Percentiles rank a stretch among this genome's conserved stretches.
Evolutionary conservation across 92 coral and sea anemone genomes (phyloP).

Genomic region (Montipora capitata): DNA sequence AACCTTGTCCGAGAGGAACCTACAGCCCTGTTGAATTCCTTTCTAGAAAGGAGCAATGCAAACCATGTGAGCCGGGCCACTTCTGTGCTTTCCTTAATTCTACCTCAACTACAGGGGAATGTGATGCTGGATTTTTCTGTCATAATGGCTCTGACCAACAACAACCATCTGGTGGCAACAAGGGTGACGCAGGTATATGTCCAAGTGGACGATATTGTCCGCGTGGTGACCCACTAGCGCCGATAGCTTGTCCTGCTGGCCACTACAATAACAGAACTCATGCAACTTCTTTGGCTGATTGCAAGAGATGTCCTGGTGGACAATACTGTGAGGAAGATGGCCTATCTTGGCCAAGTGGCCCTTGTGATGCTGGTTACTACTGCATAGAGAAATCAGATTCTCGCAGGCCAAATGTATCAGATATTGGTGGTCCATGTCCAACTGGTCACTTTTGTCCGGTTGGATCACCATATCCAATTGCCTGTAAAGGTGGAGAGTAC

Average conservation of each 20-base stretch:
- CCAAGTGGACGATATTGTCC: slow-evolving; percentile 93
- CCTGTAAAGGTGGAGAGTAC: slow-evolving; percentile 93
- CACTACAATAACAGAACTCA: slow-evolving; percentile 91
- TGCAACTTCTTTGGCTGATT: slow-evolving; percentile 69
- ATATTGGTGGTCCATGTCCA: slow-evolving; percentile 97
- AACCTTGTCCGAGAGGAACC: slow-evolving; percentile 97
- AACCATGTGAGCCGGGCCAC: slow-evolving; percentile 89
- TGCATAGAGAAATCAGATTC: slow-evolving; percentile 79
- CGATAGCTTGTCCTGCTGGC: slow-evolving; percentile 94
- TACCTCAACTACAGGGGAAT: slow-evolving; percentile 85
- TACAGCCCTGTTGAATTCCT: slow-evolving; percentile 90
- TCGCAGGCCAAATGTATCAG: slow-evolving; percentile 87
- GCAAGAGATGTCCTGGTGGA: slow-evolving; percentile 93
- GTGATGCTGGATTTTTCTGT: slow-evolving; percentile 94
- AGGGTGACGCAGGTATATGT: slow-evolving; percentile 97
- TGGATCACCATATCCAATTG: slow-evolving; percentile 87
- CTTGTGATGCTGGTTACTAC: slow-evolving; percentile 93
- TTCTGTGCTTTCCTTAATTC: slow-evolving; percentile 88
- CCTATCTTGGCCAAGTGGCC: slow-evolving; percentile 93
- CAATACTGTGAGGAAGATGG: slow-evolving; percentile 89
- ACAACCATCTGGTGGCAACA: slow-evolving; percentile 92
- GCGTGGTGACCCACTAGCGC: slow-evolving; percentile 84
- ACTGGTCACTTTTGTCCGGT: slow-evolving; percentile 92
- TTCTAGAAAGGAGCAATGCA: slow-evolving; percentile 81
- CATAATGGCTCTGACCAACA: slow-evolving; percentile 95